Conservation (phyloP, 2,113 vertebrate genomes). For the Ciconia stormi region DNA sequence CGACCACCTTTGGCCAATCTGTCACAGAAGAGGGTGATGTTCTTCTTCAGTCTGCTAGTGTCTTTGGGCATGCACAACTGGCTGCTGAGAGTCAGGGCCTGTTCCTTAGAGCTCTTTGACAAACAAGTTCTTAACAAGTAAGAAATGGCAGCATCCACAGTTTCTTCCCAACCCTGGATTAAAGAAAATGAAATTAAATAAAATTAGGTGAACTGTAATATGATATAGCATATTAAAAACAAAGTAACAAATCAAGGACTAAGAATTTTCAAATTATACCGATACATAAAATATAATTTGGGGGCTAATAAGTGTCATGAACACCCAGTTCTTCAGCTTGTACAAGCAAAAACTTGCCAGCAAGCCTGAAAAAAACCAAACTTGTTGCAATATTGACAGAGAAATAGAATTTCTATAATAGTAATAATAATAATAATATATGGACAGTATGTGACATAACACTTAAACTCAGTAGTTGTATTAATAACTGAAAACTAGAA, state of each 20-base stretch:
- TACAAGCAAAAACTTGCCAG: background rate
- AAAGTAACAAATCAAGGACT: background rate
- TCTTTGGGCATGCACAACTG: constrained; percentile 85
- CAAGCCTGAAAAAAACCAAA: background rate
- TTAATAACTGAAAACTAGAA: background rate
- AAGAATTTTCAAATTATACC: background rate
- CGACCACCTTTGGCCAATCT: constrained; percentile 90
- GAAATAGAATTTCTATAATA: background rate
- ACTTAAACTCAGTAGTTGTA: background rate
- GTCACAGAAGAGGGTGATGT: constrained; percentile 91
- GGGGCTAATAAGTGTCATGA: background rate
- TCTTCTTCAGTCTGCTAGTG: constrained; percentile 89
- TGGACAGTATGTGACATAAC: background rate
- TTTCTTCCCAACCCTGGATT: constrained; percentile 94
- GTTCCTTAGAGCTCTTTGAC: constrained; percentile 91
- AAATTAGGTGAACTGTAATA: background rate
- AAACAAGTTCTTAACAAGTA: constrained; percentile 92
- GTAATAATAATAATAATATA: background rate
- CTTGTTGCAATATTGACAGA: background rate
- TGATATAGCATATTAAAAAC: background rate
- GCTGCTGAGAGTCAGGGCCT: constrained; percentile 80
- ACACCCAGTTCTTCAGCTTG: background rate
- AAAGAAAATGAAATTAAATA: background rate
- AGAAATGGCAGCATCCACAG: constrained; percentile 88
- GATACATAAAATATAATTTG: background rate